Base-by-base conservation (phyloP, 2,797 vertebrate species). In the Sparus aurata region DNA sequence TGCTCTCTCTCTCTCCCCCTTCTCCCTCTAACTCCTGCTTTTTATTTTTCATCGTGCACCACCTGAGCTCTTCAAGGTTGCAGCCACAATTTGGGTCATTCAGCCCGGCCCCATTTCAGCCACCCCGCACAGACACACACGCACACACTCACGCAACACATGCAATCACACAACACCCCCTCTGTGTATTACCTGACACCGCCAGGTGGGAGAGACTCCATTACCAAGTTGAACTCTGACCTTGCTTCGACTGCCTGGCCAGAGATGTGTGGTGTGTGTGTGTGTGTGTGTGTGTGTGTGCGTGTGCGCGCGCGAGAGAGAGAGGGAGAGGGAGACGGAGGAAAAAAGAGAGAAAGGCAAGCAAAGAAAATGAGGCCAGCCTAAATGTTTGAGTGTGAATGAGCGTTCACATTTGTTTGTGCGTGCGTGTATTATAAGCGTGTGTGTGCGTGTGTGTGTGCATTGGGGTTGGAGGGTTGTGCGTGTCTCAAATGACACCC, bases 151-250 rank as follows among this genome's bases (percentile, higher is more conserved):
- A 10, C 53, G 20, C 22, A 41, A 63, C 63, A 41, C 53, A 67
- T 8, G 7, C 84, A 77, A 52, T 49, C 69, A 46, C 85, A 79
- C 80, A 73, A 60, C 76, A 73, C 78, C 80, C 89, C 85, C 80
- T 86, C 89, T 85, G 86, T 85, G 85, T 91, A 92, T 91, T 92
- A 92, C 91, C 91, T 92, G 91, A 91, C 90, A 92, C 82, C 61
- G 73, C 89, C 93, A 92, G 93, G 92, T 92, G 93, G 90, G 91
- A 91, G 91, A 92, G 91, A 94, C 91, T 94, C 92, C 87, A 93
- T 93, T 93, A 93, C 87, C 16, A 64, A 89, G 85, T 89, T 92
- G 91, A 92, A 92, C 92, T 86, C 80, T 87, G 90, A 92, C 91
- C 91, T 65, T 0, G 70, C 72, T 86, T 87, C 70, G 64, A 89